Percentiles rank a stretch among this genome's conserved stretches.
Conservation (phyloP, 2,797 vertebrate species). For the Hyperoplus lanceolatus region DNA sequence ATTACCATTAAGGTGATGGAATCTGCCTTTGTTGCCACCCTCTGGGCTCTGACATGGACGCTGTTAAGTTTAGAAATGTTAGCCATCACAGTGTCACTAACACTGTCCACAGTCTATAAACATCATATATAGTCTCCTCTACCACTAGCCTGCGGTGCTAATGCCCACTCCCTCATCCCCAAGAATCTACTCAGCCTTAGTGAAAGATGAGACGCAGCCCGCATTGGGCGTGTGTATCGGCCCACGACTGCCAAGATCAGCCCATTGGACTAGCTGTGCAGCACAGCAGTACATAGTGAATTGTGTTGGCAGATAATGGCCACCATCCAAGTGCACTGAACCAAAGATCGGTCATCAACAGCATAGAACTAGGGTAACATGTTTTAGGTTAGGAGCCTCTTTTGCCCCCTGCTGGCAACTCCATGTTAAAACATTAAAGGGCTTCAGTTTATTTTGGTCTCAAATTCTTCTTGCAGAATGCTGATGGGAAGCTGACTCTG, state of each 20-base stretch:
- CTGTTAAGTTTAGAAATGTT: slow-evolving; percentile 65
- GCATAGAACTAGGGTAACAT: slow-evolving; percentile 24
- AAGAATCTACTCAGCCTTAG: slow-evolving; percentile 58
- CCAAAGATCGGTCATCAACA: slow-evolving; percentile 53
- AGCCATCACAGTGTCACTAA: slow-evolving; percentile 69
- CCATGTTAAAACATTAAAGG: slow-evolving; percentile 25
- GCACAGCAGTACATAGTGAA: slow-evolving; percentile 65
- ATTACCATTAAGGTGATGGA: slow-evolving; percentile 23
- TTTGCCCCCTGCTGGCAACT: slow-evolving; percentile 76
- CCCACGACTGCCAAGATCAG: slow-evolving; percentile 49
- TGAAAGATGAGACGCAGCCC: slow-evolving; percentile 71
- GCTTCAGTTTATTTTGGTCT: slow-evolving; percentile 32
- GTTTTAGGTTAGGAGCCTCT: slow-evolving; percentile 39
- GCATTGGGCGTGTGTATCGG: slow-evolving; percentile 54
- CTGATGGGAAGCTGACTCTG: slow-evolving; percentile 96
- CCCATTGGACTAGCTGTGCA: slow-evolving; percentile 44
- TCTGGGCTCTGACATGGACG: slow-evolving; percentile 40
- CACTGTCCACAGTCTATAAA: slow-evolving; percentile 70
- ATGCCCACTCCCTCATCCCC: slow-evolving; percentile 46
- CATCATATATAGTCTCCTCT: slow-evolving; percentile 54
- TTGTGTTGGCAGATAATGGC: slow-evolving; percentile 67
- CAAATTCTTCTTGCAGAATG: slow-evolving; percentile 87
- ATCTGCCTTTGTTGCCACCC: slow-evolving; percentile 53
- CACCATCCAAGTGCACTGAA: slow-evolving; percentile 61
- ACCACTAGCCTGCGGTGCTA: slow-evolving; percentile 39